Evolutionary conservation across 1,140 invertebrate species (phyloP), one percentile per base, ranked within the genome.

Genomic region (Alviniconcha marisindica): DNA sequence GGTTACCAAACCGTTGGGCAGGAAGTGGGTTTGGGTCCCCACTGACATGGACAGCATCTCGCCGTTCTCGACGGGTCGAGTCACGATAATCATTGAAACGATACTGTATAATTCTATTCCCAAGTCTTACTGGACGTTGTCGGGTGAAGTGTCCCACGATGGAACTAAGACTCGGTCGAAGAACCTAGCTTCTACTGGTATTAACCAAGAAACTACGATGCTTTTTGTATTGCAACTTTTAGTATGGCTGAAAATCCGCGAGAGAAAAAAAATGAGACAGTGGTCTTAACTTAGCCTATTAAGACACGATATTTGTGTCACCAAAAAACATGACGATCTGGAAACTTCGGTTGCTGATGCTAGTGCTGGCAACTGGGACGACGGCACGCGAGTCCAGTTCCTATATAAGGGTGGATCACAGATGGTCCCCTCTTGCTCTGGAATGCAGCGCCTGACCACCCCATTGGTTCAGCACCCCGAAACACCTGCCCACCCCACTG

Each of bases 361-460:
- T 48, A 48, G 44, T 48, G 7, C 44, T 48, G 5, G 44, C n/a
- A n/a, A n/a, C n/a, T 48, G 44, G 44, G 44, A 18, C 44, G 44
- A 48, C 44, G 60, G 60, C 21, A 63, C 60, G 60, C 60, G 60
- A n/a, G 10, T 63, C 10, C 60, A 63, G 60, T 10, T 5, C 7
- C 18, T 63, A 14, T 63, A 14, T 63, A 63, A 63, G 60, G 60
- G 60, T 12, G 60, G 24, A n/a, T 4, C 10, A 63, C 60, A 63
- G 21, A 24, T 63, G 60, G 60, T 48, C 60, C 60, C 10, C 28
- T 24, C 60, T 24, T n/a, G 60, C 60, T 24, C 4, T 63, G 60
- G 60, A 63, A 63, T 63, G 60, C 60, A 63, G 60, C 28, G 21
- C 24, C 60, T 63, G 60, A n/a, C 60, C 60, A 63, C 10, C 60